Base-by-base conservation (phyloP, 1,140 invertebrate genomes). In the Drosophila sulfurigaster region DNA sequence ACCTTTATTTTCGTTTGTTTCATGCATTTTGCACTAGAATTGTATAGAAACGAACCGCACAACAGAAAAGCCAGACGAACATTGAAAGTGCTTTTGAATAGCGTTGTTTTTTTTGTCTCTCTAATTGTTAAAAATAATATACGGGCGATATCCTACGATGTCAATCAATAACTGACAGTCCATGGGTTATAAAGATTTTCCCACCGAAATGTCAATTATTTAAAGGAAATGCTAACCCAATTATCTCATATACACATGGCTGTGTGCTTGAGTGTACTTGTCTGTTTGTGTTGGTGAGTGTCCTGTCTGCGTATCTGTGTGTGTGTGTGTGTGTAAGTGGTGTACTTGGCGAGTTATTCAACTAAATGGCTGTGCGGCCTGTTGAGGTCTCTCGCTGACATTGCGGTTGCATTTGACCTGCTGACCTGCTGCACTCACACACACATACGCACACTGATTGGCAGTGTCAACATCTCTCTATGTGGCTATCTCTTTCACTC, bases 401-500 rank as follows among this genome's bases (percentile, higher is more conserved):
- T 88, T 88, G 85, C 68, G 81, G 81, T 89, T 89, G 85, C 85
- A 89, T 73, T 89, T 89, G 85, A 89, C 85, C 85, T 71, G 81
- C 77, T 89, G 85, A 89, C 85, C 85, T 79, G 82, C 63, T 73
- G 80, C 51, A 70, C 67, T 32, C 16, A 56, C 48, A 69, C 57
- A 51, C 38, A 56, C 30, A 66, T 30, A 30, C 15, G n/a, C 7
- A 10, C 28, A 52, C 20, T 25, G 13, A 15, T 16, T 41, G 54
- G 30, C 13, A 56, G 64, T 60, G 80, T 59, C 51, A 52, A 46
- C 16, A 5, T 5, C 15, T 49, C 46, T 41, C 15, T 48, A 30
- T 41, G 0, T 25, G 25, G 4, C 28, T 15, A 38, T 60, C 6
- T 56, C 32, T 35, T 6, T 56, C 4, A 38, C 54, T 41, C 62